Conservation (phyloP, 92 coral and sea anemone species). For the Heliopora coerulea region DNA sequence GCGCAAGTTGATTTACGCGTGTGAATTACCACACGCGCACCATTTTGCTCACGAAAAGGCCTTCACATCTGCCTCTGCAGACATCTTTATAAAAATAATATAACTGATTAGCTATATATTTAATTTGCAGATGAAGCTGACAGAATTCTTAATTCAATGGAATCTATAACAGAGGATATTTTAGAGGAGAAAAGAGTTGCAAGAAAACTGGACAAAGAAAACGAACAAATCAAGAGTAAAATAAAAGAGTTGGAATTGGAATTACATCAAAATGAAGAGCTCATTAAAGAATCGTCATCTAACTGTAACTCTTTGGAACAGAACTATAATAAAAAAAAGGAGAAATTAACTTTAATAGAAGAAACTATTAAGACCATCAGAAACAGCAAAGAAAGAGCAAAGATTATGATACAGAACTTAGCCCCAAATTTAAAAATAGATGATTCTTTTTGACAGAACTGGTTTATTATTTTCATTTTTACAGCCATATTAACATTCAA, state of each 20-base stretch:
- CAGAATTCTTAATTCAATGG: slow-evolving; percentile 73
- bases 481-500: too few relatives aligned
- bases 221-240: slow-evolving; percentile 62
- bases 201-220: slow-evolving; percentile 76
- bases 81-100: not conserved
- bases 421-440: slow-evolving; percentile 85
- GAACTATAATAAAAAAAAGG: slow-evolving; percentile 76
- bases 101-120: not conserved
- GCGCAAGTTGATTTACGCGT: too few relatives aligned
- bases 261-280: slow-evolving; percentile 55
- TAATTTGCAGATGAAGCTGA: slow-evolving; percentile 79
- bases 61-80: too few relatives aligned
- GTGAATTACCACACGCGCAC: too few relatives aligned
- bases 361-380: slow-evolving; percentile 87
- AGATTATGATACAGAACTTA: slow-evolving; percentile 87
- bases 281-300: slow-evolving; percentile 58
- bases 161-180: slow-evolving; percentile 76
- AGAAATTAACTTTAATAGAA: slow-evolving; percentile 74
- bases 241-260: slow-evolving; percentile 76
- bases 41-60: too few relatives aligned
- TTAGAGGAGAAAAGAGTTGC: slow-evolving; percentile 80
- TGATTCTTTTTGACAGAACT: slow-evolving; percentile 51
- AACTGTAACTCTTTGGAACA: slow-evolving; percentile 70
- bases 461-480: too few relatives aligned
- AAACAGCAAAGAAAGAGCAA: slow-evolving; percentile 92